Evolutionary conservation across 2,888 invertebrate genomes (phyloP).

Genomic region (Mesodorylaimus sp.): DNA sequence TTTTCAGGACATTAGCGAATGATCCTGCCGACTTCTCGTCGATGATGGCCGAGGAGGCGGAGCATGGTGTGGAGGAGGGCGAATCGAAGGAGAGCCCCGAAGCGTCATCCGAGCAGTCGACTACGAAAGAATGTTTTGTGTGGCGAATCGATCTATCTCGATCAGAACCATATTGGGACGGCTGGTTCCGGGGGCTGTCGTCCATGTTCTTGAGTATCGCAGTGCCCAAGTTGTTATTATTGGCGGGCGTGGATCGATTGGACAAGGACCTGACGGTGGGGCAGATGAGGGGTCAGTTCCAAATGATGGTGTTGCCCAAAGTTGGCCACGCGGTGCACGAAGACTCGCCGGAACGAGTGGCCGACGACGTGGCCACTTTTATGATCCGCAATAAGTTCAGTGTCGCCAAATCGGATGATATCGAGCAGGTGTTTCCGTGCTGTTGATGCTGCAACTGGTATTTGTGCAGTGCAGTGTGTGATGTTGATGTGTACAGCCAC

Average conservation of each 20-base stretch:
- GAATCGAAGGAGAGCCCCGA: too few species aligned
- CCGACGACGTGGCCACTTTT: slow-evolving; percentile 68
- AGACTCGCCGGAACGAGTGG: slow-evolving; percentile 70
- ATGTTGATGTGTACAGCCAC: too few species aligned
- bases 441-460: slow-evolving; percentile 8
- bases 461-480: too few species aligned
- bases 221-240: slow-evolving; percentile 37
- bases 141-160: slow-evolving; percentile 84
- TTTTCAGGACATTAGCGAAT: too few species aligned
- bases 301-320: slow-evolving; percentile 77
- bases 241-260: slow-evolving; percentile 63
- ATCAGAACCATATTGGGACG: slow-evolving; percentile 69
- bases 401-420: slow-evolving; percentile 14
- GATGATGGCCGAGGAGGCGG: too few species aligned
- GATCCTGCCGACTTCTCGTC: too few species aligned
- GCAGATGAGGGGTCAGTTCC: slow-evolving; percentile 98
- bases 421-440: slow-evolving; percentile 5
- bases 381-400: slow-evolving; percentile 54
- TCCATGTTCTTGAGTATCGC: slow-evolving; percentile 31
- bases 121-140: slow-evolving; percentile 38
- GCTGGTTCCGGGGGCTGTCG: slow-evolving; percentile 83
- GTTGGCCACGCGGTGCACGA: slow-evolving; percentile 96
- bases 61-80: too few species aligned
- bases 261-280: slow-evolving; percentile 89
- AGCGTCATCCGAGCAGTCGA: too few species aligned